Evolutionary conservation across 2,888 invertebrate genomes (phyloP).

Genomic region (Poecilobothrus nobilitatus): DNA sequence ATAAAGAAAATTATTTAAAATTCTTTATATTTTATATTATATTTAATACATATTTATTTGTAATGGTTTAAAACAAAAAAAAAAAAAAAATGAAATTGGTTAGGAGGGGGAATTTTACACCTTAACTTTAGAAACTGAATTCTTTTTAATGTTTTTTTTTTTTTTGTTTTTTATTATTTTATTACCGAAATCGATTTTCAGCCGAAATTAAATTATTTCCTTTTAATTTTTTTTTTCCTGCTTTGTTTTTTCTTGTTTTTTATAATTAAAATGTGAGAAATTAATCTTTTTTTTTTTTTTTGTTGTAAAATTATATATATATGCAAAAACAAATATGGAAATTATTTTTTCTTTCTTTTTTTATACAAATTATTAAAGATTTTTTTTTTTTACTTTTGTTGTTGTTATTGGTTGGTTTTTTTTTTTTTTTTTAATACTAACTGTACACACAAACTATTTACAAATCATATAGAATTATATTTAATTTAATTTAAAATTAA

Average conservation of each 20-base stretch:
- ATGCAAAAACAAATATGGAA: background rate
- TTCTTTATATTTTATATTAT: too few relatives aligned
- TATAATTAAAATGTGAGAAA: background rate
- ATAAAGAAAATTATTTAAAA: too few relatives aligned
- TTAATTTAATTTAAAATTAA: background rate
- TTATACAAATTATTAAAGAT: background rate
- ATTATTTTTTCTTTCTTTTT: too few relatives aligned
- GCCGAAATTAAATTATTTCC: background rate
- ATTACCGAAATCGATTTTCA: conserved; percentile 3
- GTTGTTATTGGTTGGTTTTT: too few relatives aligned
- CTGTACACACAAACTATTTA: conserved; percentile 6
- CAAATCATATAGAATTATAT: background rate
- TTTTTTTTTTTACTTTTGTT: background rate
- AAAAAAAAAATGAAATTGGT: background rate
- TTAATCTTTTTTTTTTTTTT: background rate
- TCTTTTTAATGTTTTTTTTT: background rate
- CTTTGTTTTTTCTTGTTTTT: too few relatives aligned
- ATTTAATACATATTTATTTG: too few relatives aligned
- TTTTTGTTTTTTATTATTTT: background rate
- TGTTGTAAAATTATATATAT: too few relatives aligned
- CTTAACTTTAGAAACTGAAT: background rate
- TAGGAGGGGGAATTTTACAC: background rate
- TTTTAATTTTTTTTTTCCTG: background rate
- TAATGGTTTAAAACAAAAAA: too few relatives aligned
- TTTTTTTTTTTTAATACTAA: background rate